Percentiles rank a stretch among this genome's conserved stretches.
phyloP scores from a whole-genome alignment of 2,113 vertebrate species.

The Orcinus orca region DNA sequence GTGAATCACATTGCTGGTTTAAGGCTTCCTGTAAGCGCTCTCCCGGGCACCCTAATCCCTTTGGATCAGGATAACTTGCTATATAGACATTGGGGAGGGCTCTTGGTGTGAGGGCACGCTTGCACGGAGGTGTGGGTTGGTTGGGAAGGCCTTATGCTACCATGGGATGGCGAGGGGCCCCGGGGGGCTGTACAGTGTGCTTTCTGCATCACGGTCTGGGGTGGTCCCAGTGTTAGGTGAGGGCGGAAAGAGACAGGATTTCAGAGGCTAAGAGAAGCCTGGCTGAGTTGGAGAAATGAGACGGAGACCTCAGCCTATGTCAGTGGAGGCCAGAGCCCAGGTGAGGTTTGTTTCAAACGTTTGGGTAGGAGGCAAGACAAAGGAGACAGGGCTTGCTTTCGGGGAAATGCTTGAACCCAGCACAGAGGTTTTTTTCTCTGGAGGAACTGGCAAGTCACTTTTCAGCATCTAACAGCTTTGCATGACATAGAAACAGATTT shows the following conservation, averaged over 20 bases:
- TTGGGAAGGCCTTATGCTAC: fast-evolving
- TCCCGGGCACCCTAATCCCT: not conserved
- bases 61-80: not conserved
- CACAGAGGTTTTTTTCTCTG: not conserved
- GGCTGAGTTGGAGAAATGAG: not conserved
- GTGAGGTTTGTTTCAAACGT: not conserved
- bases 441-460: not conserved
- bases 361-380: not conserved
- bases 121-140: not conserved
- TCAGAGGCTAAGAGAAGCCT: not conserved
- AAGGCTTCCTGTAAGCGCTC: not conserved
- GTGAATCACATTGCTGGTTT: not conserved
- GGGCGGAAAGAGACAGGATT: not conserved
- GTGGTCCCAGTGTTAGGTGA: not conserved
- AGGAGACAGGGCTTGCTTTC: not conserved
- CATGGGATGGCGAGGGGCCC: fast-evolving
- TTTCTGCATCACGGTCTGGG: not conserved
- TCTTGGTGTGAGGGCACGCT: not conserved
- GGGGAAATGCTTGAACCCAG: not conserved
- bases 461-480: not conserved
- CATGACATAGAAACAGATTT: not conserved
- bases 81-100: not conserved
- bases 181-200: not conserved
- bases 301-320: not conserved
- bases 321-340: not conserved